Percentiles rank a stretch among this genome's conserved stretches.
These are phyloP conservation scores for Conistra vaccinii DNA, from an alignment of 2,888 invertebrate species.

Conservation along the genomic window DNA sequence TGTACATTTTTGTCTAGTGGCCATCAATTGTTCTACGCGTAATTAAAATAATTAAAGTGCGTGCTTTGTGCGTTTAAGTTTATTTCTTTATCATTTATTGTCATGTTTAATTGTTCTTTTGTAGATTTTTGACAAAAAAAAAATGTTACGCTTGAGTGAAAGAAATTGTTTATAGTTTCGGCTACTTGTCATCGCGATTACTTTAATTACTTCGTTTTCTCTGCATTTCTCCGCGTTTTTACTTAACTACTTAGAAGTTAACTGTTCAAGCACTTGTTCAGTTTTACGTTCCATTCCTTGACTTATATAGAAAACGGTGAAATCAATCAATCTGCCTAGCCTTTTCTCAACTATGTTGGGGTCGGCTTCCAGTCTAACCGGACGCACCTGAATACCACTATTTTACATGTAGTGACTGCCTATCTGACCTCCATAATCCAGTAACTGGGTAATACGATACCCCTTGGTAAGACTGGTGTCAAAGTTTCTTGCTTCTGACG, in stretches of 20 bases:
- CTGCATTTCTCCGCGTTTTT: slow-evolving; percentile 10
- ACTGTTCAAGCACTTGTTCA: neutral
- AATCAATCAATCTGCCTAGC: no score
- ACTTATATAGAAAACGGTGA: neutral
- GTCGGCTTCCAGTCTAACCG: no score
- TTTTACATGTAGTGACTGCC: no score
- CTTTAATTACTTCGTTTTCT: slow-evolving; percentile 1
- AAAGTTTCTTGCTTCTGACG: no score
- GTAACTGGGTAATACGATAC: no score
- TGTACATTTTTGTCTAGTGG: neutral
- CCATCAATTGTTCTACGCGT: slow-evolving; percentile 63
- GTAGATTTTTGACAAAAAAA: slow-evolving; percentile 29
- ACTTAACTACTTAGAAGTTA: neutral
- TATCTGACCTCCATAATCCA: no score
- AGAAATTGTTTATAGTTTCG: slow-evolving; percentile 47
- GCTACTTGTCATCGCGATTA: slow-evolving; percentile 53
- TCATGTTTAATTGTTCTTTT: slow-evolving; percentile 52
- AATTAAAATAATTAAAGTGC: slow-evolving; percentile 71
- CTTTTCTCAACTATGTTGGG: no score
- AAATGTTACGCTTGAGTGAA: slow-evolving; percentile 45
- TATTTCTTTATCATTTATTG: slow-evolving; percentile 54
- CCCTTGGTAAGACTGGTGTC: no score
- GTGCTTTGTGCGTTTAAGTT: slow-evolving; percentile 66
- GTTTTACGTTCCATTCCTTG: neutral
- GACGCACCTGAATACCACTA: no score